These are phyloP conservation scores for Cylindroiulus punctatus DNA, from an alignment of 2,888 invertebrate genomes.

Conservation along the genomic window DNA sequence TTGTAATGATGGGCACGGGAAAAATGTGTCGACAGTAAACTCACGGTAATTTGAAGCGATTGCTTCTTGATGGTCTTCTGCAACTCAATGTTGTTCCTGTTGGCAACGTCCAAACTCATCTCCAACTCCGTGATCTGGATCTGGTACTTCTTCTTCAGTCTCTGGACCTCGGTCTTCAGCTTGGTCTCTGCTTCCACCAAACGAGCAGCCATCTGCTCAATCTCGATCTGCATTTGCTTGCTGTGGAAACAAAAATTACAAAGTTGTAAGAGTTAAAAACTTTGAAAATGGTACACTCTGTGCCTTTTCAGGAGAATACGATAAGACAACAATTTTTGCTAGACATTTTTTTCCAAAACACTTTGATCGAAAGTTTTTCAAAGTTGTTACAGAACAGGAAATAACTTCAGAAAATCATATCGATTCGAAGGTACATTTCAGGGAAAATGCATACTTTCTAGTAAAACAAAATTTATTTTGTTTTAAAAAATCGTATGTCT, in stretches of 20 bases:
- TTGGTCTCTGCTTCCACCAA: slow-evolving; percentile 96
- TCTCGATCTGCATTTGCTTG: slow-evolving; percentile 97
- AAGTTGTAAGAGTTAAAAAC: no score
- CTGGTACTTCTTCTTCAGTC: slow-evolving; percentile 99
- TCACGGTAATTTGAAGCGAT: slow-evolving; percentile 84
- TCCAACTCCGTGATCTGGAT: slow-evolving; percentile 97
- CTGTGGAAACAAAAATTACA: slow-evolving; percentile 68
- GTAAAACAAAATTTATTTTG: no score
- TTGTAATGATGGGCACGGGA: neutral
- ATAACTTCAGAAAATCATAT: no score
- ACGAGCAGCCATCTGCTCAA: slow-evolving; percentile 93
- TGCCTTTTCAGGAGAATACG: no score
- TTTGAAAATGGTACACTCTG: no score
- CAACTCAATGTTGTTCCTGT: slow-evolving; percentile 96
- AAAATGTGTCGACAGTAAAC: slow-evolving; percentile 58
- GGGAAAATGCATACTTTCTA: no score
- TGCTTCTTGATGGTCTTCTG: slow-evolving; percentile 98
- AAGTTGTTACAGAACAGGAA: no score
- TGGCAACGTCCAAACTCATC: slow-evolving; percentile 95
- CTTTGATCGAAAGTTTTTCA: no score
- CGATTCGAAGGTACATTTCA: no score
- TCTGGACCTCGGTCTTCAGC: slow-evolving; percentile 92
- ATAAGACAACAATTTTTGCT: no score
- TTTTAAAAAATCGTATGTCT: no score
- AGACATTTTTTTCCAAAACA: no score